Percentiles rank a stretch among this genome's conserved stretches.
phyloP scores from a whole-genome alignment of 2,113 vertebrate species.

The Andinoacara biseriatus region DNA sequence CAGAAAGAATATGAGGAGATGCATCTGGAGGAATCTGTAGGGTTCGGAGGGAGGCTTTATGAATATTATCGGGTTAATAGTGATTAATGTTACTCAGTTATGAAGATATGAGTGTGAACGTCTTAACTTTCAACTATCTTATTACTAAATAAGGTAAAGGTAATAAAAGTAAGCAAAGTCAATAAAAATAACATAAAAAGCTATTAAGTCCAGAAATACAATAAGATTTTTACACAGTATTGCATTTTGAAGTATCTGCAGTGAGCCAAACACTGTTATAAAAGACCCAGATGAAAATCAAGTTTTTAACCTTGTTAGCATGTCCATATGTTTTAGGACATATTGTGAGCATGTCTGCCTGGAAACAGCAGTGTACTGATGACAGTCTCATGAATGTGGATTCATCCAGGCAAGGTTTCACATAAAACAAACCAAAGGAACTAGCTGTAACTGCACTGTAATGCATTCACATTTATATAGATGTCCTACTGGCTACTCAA shows the following conservation, averaged over 20 bases:
- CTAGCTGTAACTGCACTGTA: not conserved
- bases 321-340: not conserved
- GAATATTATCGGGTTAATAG: constrained; percentile 50
- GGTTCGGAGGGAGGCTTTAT: constrained; percentile 45
- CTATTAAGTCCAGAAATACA: constrained; percentile 14
- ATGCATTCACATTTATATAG: not conserved
- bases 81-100: constrained; percentile 47
- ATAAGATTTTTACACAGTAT: constrained; percentile 19
- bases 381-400: not conserved
- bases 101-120: constrained; percentile 16
- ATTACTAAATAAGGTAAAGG: constrained; percentile 21
- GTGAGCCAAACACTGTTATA: constrained; percentile 12
- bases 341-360: constrained; percentile 4
- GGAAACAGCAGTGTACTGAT: not conserved
- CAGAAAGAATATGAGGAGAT: constrained; percentile 53
- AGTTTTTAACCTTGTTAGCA: not conserved
- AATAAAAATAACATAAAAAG: constrained; percentile 22
- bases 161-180: constrained; percentile 24
- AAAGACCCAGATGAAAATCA: not conserved
- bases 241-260: constrained; percentile 21
- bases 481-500: not conserved
- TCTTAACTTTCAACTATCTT: constrained; percentile 26
- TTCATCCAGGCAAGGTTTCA: not conserved
- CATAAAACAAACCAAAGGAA: not conserved
- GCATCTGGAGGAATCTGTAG: constrained; percentile 47